Evolutionary conservation across 2,113 vertebrate species (phyloP).

Genomic region (Peucedramus taeniatus): DNA sequence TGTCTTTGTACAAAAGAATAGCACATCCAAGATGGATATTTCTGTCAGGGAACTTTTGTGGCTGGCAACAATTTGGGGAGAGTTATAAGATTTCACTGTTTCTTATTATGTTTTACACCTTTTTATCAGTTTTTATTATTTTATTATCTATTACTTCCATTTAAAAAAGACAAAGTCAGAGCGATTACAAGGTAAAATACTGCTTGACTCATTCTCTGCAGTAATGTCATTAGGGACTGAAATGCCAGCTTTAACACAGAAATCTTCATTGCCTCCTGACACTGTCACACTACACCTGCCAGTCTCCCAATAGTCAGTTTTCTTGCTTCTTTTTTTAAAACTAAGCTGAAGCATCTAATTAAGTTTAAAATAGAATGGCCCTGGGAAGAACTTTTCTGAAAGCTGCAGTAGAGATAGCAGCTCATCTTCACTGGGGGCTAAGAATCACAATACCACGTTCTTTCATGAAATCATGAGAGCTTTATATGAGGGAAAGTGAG

Average conservation of each 20-base stretch:
- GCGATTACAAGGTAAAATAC: neutral
- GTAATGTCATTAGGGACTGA: neutral
- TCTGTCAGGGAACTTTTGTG: neutral
- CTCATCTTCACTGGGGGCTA: neutral
- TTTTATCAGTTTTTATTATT: neutral
- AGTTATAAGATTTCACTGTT: neutral
- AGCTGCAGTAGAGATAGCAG: neutral
- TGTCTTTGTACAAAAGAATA: neutral
- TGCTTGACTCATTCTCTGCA: neutral
- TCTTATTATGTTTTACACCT: neutral
- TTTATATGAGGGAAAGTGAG: neutral
- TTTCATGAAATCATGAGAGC: neutral
- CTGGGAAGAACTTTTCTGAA: conserved; percentile 8
- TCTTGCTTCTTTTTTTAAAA: conserved; percentile 36
- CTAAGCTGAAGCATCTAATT: conserved; percentile 26
- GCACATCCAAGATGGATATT: neutral
- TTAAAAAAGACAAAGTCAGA: neutral
- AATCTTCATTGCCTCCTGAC: conserved; percentile 15
- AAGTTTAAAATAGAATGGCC: conserved; percentile 55
- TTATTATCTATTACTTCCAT: neutral
- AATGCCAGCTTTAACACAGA: conserved; percentile 20
- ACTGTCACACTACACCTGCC: neutral
- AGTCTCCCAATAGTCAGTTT: neutral
- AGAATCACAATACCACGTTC: neutral
- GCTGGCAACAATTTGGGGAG: neutral